Percentiles rank a stretch among this genome's conserved stretches.
These are phyloP conservation scores for Chelon auratus DNA, from an alignment of 2,797 vertebrate species.

Conservation along the genomic window DNA sequence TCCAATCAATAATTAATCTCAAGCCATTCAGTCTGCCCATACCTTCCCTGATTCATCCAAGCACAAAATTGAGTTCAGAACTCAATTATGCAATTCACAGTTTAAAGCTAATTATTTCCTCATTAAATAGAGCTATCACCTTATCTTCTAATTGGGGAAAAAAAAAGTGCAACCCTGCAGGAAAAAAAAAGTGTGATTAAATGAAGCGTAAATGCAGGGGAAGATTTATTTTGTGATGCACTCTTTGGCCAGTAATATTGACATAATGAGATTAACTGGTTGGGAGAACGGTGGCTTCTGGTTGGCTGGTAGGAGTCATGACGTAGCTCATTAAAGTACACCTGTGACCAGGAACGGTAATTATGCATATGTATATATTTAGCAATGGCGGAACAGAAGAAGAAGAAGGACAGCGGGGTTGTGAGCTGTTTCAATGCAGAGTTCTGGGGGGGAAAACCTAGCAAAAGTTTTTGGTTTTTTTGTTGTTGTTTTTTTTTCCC, in stretches of 20 bases:
- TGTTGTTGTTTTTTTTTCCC: not conserved
- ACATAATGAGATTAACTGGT: not conserved
- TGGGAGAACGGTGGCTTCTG: not conserved
- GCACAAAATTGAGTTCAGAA: slow-evolving; percentile 55
- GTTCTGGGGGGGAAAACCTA: not conserved
- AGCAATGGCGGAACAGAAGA: not conserved
- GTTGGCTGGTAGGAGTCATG: slow-evolving; percentile 41
- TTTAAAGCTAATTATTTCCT: slow-evolving; percentile 55
- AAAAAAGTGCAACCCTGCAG: not conserved
- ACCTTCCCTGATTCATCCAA: slow-evolving; percentile 43
- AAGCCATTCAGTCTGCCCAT: not conserved
- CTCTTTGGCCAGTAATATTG: not conserved
- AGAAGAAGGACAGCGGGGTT: not conserved
- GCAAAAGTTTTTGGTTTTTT: not conserved
- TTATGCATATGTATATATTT: slow-evolving; percentile 16
- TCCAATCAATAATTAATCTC: slow-evolving; percentile 23
- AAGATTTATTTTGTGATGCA: slow-evolving; percentile 5
- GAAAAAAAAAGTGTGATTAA: slow-evolving; percentile 19
- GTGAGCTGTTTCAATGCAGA: not conserved
- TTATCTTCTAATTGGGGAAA: not conserved
- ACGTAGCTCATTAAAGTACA: slow-evolving; percentile 34
- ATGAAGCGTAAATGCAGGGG: slow-evolving; percentile 5
- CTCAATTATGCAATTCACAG: slow-evolving; percentile 57
- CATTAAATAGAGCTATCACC: slow-evolving; percentile 46
- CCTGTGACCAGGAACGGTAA: slow-evolving; percentile 43